Percentiles rank a stretch among this genome's conserved stretches.
Conservation (phyloP, 2,797 vertebrate genomes). For the Bothrops alternatus region DNA sequence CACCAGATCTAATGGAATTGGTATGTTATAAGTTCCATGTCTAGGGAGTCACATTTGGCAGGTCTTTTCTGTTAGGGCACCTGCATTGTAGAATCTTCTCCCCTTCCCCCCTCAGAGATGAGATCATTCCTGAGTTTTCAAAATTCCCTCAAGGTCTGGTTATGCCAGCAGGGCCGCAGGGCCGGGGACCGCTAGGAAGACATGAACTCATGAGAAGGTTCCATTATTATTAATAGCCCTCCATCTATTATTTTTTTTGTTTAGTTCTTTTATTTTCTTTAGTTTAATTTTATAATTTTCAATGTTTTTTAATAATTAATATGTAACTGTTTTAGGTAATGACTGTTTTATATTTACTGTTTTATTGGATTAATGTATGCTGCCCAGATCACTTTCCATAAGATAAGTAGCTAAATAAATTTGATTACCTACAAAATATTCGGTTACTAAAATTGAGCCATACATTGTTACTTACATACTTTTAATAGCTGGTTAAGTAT, state of each 20-base stretch:
- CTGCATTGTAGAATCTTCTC: background rate
- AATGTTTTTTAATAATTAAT: background rate
- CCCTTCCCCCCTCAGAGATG: background rate
- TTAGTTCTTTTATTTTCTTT: background rate
- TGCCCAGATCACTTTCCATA: background rate
- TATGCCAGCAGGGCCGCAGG: no score
- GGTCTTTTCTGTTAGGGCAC: background rate
- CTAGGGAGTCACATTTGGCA: background rate
- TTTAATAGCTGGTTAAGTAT: background rate
- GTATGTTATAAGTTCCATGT: background rate
- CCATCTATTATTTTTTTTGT: no score
- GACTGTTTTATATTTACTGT: background rate
- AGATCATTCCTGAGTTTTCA: background rate
- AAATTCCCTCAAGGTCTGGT: no score
- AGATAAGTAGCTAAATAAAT: background rate
- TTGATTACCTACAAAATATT: background rate
- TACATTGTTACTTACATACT: background rate
- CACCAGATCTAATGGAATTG: background rate
- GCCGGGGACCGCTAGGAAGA: no score
- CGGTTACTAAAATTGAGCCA: background rate
- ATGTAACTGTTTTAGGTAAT: background rate
- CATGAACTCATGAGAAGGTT: no score
- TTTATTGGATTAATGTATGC: background rate
- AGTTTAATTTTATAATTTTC: background rate
- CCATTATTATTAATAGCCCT: no score